Base-by-base conservation (phyloP, 1,140 invertebrate genomes). In the Drosophila tani region DNA sequence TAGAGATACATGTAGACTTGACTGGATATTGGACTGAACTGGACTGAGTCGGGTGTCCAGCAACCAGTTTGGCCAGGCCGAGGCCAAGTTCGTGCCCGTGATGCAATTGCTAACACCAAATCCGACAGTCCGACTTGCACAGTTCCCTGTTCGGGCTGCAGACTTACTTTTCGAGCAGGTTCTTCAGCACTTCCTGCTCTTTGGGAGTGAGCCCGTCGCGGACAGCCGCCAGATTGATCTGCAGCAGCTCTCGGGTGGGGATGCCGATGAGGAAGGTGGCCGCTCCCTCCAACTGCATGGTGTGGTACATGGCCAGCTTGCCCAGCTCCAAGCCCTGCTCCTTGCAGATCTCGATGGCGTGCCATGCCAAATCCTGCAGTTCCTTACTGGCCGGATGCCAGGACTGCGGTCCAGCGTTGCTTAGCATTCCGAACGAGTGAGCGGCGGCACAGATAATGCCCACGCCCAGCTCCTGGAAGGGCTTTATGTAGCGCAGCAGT, bases 311-410 rank as follows among this genome's bases (percentile, higher is more conserved):
- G 35, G 96, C 96, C 45, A 97, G 86, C 92, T 95, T 95, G 5
- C 95, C 96, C 5, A 97, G 82, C 92, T 97, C 95, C 1, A 96
- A 94, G 49, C 94, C 94, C 27, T 94, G 79, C 91, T 96, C 95
- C 93, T 95, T 95, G 88, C 96, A 97, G 79, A 94, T 95, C 27
- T 95, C 92, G 2, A 93, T 93, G 12, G 95, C 96, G 69, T 94
- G 90, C 45, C 79, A 84, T 85, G 96, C 96, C 53, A 95, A 86
- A 12, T 94, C 91, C 92, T 96, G 97, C 1, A 96, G 94, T 38
- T 96, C 93, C 5, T 95, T 91, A n/a, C 92, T 92, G 3, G 96
- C 97, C 14, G 97, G 97, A 93, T 99, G 98, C 97, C 98, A 99
- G 3, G 82, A 63, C 58, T 95, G 96, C 4, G 97, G 96, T 0